Evolutionary conservation across 2,888 invertebrate species (phyloP).

Genomic region (Agrochola circellaris): DNA sequence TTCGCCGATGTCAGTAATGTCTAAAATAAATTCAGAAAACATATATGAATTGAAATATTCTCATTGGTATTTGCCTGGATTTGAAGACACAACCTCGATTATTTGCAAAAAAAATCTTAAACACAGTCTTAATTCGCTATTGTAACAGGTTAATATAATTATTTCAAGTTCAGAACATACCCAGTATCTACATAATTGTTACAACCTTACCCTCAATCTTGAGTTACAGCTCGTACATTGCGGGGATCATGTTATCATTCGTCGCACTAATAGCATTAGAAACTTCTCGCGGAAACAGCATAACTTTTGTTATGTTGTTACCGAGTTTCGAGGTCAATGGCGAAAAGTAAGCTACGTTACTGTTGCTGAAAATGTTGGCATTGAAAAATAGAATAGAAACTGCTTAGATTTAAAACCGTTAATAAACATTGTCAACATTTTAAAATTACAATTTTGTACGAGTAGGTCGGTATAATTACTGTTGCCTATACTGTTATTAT

Average conservation of each 20-base stretch:
- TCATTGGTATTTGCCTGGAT: too few relatives aligned
- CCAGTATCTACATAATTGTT: conserved; percentile 15
- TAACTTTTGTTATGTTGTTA: conserved; percentile 58
- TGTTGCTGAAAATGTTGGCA: conserved; percentile 19
- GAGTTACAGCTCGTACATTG: conserved; percentile 26
- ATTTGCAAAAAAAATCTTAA: too few relatives aligned
- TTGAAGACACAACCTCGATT: too few relatives aligned
- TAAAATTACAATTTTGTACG: too few relatives aligned
- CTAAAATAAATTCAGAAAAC: too few relatives aligned
- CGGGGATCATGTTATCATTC: conserved; percentile 47
- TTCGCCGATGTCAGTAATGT: too few relatives aligned
- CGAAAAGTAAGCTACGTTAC: conserved; percentile 39
- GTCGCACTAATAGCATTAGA: conserved; percentile 43
- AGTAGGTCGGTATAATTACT: too few relatives aligned
- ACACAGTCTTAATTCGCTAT: not conserved
- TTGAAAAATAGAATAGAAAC: conserved; percentile 6
- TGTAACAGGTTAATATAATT: conserved; percentile 4
- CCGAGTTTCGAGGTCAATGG: conserved; percentile 58
- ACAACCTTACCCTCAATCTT: conserved; percentile 23
- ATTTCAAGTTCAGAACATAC: not conserved
- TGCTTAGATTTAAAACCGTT: too few relatives aligned
- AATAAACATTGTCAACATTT: too few relatives aligned
- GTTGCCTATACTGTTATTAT: too few relatives aligned
- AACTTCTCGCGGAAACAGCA: conserved; percentile 41
- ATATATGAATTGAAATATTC: too few relatives aligned